Conservation (phyloP, 2,113 vertebrate species). For the Gnathonemus echidnorhynchus region DNA sequence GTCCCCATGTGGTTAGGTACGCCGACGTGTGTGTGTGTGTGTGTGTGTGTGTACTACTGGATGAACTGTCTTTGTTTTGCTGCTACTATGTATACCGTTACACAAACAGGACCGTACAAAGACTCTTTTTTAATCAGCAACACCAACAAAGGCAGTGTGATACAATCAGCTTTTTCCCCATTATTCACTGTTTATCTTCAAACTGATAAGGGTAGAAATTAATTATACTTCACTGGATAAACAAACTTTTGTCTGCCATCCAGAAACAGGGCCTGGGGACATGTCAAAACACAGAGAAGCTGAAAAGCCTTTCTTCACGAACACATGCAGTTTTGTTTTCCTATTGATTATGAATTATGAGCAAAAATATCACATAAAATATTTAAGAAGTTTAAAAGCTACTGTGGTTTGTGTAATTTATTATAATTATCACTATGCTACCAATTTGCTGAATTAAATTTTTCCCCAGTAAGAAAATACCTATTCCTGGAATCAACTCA, state of each 20-base stretch:
- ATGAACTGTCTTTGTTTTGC: not conserved
- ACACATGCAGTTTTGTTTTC: not conserved
- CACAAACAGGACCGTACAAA: not conserved
- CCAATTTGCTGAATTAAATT: not conserved
- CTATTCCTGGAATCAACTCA: not conserved
- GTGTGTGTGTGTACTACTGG: slow-evolving; percentile 10
- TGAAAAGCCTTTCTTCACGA: not conserved
- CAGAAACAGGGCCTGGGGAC: slow-evolving; percentile 10
- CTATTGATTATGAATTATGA: not conserved
- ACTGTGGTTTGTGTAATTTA: not conserved
- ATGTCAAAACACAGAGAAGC: slow-evolving; percentile 16
- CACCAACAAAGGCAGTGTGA: slow-evolving; percentile 31
- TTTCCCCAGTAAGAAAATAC: not conserved
- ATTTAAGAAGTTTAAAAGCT: not conserved
- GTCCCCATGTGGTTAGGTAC: no score
- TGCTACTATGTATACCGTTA: not conserved
- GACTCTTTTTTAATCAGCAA: slow-evolving; percentile 16
- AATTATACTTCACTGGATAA: slow-evolving; percentile 36
- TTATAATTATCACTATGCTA: not conserved
- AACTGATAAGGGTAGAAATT: slow-evolving; percentile 39
- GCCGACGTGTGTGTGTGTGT: not conserved
- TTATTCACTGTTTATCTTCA: slow-evolving; percentile 38
- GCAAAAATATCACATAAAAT: not conserved
- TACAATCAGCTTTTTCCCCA: slow-evolving; percentile 38
- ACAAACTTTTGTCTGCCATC: slow-evolving; percentile 34